phyloP scores from a whole-genome alignment of 2,113 vertebrate species.

The Poecilia latipinna region DNA sequence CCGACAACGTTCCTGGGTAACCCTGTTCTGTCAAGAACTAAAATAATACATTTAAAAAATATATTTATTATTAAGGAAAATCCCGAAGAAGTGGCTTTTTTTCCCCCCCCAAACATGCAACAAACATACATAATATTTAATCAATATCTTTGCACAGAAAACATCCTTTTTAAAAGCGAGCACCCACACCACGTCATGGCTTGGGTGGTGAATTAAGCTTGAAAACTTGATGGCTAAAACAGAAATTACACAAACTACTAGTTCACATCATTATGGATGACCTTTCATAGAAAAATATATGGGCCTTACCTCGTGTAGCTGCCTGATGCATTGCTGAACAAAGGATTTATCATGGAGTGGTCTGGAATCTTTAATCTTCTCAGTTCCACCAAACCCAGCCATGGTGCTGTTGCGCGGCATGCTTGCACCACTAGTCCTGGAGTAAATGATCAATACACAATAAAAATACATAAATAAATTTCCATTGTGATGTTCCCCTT shows the following conservation, averaged over 20 bases:
- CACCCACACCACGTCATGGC: too few relatives aligned
- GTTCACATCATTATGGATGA: too few relatives aligned
- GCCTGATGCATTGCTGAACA: slow-evolving; percentile 92
- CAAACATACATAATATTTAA: neutral
- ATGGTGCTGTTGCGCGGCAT: slow-evolving; percentile 85
- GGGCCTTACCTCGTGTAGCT: slow-evolving; percentile 88
- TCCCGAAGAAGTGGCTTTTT: too few relatives aligned
- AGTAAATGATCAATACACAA: slow-evolving; percentile 5
- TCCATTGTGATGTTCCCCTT: too few relatives aligned
- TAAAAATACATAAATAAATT: neutral
- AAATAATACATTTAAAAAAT: neutral
- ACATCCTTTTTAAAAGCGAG: too few relatives aligned
- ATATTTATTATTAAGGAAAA: neutral
- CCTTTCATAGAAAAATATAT: neutral
- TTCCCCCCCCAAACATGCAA: too few relatives aligned
- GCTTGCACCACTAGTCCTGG: slow-evolving; percentile 82
- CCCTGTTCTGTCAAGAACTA: slow-evolving; percentile 89
- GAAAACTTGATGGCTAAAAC: too few relatives aligned
- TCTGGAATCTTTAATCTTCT: slow-evolving; percentile 94
- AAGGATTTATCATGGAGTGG: slow-evolving; percentile 94
- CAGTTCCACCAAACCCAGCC: slow-evolving; percentile 85
- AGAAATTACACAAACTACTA: too few relatives aligned
- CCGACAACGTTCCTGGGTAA: slow-evolving; percentile 83
- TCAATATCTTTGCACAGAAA: too few relatives aligned
- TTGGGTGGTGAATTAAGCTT: too few relatives aligned